These are phyloP conservation scores for Tapera naevia DNA, from an alignment of 2,797 vertebrate species.

Conservation along the genomic window DNA sequence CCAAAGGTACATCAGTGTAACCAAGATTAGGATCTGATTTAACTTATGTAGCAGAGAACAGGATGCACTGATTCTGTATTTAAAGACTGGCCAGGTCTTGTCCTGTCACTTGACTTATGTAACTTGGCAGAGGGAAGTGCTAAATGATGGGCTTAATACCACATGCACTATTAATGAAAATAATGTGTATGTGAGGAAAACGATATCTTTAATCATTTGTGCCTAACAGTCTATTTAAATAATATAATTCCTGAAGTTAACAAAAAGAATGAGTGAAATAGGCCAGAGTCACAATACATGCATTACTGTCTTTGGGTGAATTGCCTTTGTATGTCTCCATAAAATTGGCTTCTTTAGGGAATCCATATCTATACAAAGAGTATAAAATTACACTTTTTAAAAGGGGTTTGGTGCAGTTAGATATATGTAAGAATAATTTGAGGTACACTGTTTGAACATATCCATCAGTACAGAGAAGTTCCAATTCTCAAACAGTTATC, in stretches of 20 bases:
- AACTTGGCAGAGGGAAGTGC: neutral
- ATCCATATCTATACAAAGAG: neutral
- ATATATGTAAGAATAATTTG: neutral
- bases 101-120: neutral
- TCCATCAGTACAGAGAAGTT: neutral
- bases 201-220: neutral
- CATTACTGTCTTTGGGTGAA: neutral
- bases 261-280: neutral
- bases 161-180: neutral
- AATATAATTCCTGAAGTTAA: neutral
- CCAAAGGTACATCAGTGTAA: neutral
- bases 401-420: neutral
- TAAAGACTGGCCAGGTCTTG: neutral
- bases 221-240: neutral
- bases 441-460: neutral
- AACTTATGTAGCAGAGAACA: neutral
- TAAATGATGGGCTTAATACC: neutral
- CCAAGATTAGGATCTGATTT: neutral
- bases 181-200: neutral
- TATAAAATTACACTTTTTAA: neutral
- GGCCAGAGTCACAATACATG: neutral
- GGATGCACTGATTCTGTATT: neutral
- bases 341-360: neutral
- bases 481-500: neutral
- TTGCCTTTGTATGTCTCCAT: neutral